Conservation (phyloP, 2,113 vertebrate genomes). For the Catharus minimus region DNA sequence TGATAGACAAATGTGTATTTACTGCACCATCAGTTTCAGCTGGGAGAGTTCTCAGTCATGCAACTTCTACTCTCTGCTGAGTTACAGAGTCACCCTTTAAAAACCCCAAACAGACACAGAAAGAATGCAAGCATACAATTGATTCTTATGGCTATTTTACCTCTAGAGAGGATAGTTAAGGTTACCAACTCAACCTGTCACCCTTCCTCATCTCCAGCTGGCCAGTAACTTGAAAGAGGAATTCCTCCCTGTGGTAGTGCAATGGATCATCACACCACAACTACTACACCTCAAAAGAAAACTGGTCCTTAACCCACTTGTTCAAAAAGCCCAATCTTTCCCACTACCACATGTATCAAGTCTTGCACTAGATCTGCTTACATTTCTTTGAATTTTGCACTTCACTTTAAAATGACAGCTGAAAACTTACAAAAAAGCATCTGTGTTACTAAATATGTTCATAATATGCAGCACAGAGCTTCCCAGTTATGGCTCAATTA, state of each 20-base stretch:
- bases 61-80: not conserved
- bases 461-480: not conserved
- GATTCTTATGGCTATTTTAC: not conserved
- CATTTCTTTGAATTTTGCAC: not conserved
- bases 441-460: not conserved
- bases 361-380: not conserved
- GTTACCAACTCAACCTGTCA: not conserved
- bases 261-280: not conserved
- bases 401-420: not conserved
- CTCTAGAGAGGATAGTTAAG: not conserved
- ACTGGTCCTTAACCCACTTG: rapidly evolving
- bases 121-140: not conserved
- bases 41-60: not conserved
- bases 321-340: not conserved
- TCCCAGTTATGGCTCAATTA: not conserved
- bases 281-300: not conserved
- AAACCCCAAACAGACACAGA: not conserved
- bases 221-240: not conserved
- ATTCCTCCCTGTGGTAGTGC: rapidly evolving
- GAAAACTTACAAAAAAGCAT: not conserved
- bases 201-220: not conserved
- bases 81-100: not conserved
- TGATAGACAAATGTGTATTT: not conserved
- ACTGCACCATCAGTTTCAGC: not conserved
- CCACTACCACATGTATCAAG: not conserved